Conservation (phyloP, 2,797 vertebrate genomes). For the Siniperca scherzeri region DNA sequence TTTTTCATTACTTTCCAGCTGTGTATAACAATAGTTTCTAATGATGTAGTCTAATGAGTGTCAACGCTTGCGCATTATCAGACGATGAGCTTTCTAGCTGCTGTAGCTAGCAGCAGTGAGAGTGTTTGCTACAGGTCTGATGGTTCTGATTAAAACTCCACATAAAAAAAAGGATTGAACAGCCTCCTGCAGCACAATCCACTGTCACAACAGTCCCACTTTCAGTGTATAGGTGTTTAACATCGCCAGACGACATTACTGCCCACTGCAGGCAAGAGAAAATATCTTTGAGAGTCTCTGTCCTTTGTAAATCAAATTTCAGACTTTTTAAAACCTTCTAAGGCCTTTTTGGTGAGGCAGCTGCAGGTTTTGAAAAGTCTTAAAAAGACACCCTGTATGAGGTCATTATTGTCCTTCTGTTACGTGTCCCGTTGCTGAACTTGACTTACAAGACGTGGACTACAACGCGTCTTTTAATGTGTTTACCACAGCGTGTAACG, state of each 20-base stretch:
- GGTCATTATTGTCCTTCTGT: background rate
- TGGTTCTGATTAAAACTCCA: no score
- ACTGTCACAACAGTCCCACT: no score
- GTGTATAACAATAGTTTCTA: background rate
- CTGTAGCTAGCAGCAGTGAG: background rate
- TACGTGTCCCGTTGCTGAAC: background rate
- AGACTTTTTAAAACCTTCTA: background rate
- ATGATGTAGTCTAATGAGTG: no score
- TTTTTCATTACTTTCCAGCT: background rate
- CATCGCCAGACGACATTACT: background rate
- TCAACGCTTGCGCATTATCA: background rate
- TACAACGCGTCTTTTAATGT: conserved; percentile 15
- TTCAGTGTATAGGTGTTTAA: background rate
- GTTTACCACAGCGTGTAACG: conserved; percentile 35
- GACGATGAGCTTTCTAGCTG: background rate
- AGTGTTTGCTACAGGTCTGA: background rate
- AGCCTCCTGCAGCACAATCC: no score
- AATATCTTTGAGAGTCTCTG: no score
- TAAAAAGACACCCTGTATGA: background rate
- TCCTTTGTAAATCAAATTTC: background rate
- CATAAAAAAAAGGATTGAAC: no score
- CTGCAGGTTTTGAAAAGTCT: background rate
- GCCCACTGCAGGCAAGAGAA: background rate
- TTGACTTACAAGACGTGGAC: background rate
- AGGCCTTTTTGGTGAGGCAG: background rate